These are phyloP conservation scores for Nipponacmea schrenckii DNA, from an alignment of 2,888 invertebrate genomes.

Conservation along the genomic window DNA sequence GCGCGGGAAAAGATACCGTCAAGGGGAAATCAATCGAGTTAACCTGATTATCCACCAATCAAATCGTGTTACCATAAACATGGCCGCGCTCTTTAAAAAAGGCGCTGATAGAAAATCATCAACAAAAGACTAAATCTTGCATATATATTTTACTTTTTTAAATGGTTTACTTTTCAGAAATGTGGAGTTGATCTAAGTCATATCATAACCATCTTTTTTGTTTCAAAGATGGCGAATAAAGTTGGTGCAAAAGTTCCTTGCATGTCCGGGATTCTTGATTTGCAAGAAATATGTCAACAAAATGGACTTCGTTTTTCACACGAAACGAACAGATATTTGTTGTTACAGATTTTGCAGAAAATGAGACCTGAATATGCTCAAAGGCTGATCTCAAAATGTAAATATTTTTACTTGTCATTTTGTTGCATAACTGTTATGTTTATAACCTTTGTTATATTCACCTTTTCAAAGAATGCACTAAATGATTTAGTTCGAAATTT, in stretches of 20 bases:
- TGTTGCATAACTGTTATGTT: neutral
- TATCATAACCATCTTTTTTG: no score
- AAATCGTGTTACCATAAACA: neutral
- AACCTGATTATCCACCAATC: neutral
- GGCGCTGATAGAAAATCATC: neutral
- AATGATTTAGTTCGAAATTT: no score
- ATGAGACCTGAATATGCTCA: slow-evolving; percentile 58
- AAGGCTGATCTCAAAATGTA: slow-evolving; percentile 56
- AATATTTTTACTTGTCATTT: slow-evolving; percentile 26
- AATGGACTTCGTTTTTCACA: slow-evolving; percentile 48
- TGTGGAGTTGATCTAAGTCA: no score
- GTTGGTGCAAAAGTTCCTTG: slow-evolving; percentile 29
- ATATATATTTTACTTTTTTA: no score
- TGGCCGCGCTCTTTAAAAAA: slow-evolving; percentile 1
- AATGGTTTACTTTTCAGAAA: no score
- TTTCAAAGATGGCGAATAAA: no score
- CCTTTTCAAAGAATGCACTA: neutral
- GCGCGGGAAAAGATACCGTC: neutral
- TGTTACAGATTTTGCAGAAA: slow-evolving; percentile 54
- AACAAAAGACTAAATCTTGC: no score
- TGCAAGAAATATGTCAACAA: slow-evolving; percentile 45
- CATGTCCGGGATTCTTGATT: slow-evolving; percentile 50
- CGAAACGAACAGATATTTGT: slow-evolving; percentile 53
- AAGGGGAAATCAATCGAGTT: no score
- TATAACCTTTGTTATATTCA: neutral